Conservation (phyloP, 2,113 vertebrate genomes). For the Paradoxurus hermaphroditus region DNA sequence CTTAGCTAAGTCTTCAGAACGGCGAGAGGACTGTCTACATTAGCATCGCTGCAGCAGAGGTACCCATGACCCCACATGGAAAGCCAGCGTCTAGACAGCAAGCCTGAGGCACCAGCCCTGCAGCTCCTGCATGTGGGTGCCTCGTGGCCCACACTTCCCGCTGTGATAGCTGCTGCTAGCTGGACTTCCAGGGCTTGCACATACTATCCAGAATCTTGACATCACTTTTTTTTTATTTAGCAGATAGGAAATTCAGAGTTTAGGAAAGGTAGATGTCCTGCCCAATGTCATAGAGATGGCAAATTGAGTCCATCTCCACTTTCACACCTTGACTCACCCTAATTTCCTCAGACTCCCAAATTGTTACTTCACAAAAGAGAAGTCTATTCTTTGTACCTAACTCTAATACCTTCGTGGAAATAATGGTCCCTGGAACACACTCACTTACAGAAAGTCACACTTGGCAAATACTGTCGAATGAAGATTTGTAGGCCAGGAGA, state of each 20-base stretch:
- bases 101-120: not conserved
- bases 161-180: accelerated
- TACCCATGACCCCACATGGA: accelerated
- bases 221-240: not conserved
- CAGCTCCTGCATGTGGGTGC: not conserved
- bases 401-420: not conserved
- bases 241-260: not conserved
- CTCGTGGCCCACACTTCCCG: accelerated
- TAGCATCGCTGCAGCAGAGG: not conserved
- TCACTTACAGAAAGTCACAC: not conserved
- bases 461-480: not conserved
- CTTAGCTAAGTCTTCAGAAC: not conserved
- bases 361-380: not conserved
- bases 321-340: not conserved
- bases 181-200: no score
- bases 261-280: not conserved
- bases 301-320: not conserved
- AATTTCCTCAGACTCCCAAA: not conserved
- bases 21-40: not conserved
- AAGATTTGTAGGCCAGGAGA: not conserved
- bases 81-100: not conserved
- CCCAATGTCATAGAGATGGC: not conserved
- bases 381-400: not conserved
- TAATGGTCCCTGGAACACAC: not conserved
- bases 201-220: not conserved